Base-by-base conservation (phyloP, 2,797 vertebrate genomes). In the Rhinella marina region DNA sequence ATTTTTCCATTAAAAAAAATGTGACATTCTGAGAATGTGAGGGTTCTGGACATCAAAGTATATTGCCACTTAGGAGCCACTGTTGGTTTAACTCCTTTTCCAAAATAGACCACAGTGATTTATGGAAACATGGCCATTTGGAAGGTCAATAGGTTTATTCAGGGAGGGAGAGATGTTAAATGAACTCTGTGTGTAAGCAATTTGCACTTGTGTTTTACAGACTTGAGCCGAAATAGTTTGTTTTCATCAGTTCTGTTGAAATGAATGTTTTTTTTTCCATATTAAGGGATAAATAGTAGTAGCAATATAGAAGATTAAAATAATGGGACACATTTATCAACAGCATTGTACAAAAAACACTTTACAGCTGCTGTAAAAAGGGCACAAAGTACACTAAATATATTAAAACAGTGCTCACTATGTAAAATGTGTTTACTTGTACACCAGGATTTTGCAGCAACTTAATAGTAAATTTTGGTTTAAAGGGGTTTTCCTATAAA, bases 131-230 rank as follows among this genome's bases (percentile, higher is more conserved):
- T 75, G 70, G 70, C 29, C 70, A 41, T 21, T 41, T 68, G 25
- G 25, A 68, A 68, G 66, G 66, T 68, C 66, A 68, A 68, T 68
- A 68, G 70, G 32, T 73, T 73, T 73, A 73, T 73, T 73, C 32
- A 73, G 29, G 32, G 70, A 73, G 29, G 32, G 29, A 72, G 27
- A 41, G 19, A 41, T 73, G 68, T 72, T 32, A 72, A 66, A 72
- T 73, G 19, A 73, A 73, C 32, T 19, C 70, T 73, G 70, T 48
- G 32, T 73, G 70, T 73, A 32, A 73, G 5, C 29, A 1, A 48
- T 41, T 73, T 73, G 61, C 19, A 62, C 57, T 56, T 56, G 57
- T 59, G 7, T 59, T 62, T 23, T 62, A 32, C 27, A 72, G 29
- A 41, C 27, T 68, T 32, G 29, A 27, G 66, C 27, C 6, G 3